Evolutionary conservation across 2,113 vertebrate species (phyloP).

Genomic region (Pithys albifrons): DNA sequence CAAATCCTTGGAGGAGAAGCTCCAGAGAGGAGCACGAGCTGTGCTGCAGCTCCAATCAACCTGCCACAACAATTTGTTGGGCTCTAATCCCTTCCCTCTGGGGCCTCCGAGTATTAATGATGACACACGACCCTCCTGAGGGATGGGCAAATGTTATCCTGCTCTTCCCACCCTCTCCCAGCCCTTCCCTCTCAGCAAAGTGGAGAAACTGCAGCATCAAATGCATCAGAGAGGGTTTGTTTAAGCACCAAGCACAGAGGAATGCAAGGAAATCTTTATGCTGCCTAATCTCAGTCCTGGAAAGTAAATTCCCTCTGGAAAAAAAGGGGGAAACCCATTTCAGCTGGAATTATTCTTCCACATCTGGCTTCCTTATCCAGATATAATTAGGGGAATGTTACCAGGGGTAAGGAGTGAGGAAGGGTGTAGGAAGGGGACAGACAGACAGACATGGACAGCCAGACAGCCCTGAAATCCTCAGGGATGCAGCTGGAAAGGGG

Average conservation of each 20-base stretch:
- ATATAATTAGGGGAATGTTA: neutral
- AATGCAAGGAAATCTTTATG: neutral
- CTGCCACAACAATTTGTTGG: neutral
- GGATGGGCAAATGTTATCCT: neutral
- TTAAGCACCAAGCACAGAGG: neutral
- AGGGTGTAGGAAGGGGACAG: neutral
- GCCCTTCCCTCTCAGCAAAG: neutral
- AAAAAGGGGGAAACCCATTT: neutral
- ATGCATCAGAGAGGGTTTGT: neutral
- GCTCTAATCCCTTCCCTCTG: neutral
- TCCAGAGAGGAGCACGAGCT: neutral
- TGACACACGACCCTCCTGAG: neutral
- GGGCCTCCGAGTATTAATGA: neutral
- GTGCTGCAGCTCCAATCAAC: neutral
- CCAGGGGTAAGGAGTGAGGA: neutral
- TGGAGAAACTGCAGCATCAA: neutral
- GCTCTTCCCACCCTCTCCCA: neutral
- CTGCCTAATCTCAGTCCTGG: fast-evolving
- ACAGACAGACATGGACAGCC: neutral
- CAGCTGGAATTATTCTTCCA: neutral
- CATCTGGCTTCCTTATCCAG: neutral
- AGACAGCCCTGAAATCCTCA: neutral
- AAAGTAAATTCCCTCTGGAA: neutral
- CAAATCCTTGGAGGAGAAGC: neutral
- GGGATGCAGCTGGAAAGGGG: neutral